Percentiles rank a stretch among this genome's conserved stretches.
These are phyloP conservation scores for Iguana delicatissima DNA, from an alignment of 2,797 vertebrate species.

Conservation along the genomic window DNA sequence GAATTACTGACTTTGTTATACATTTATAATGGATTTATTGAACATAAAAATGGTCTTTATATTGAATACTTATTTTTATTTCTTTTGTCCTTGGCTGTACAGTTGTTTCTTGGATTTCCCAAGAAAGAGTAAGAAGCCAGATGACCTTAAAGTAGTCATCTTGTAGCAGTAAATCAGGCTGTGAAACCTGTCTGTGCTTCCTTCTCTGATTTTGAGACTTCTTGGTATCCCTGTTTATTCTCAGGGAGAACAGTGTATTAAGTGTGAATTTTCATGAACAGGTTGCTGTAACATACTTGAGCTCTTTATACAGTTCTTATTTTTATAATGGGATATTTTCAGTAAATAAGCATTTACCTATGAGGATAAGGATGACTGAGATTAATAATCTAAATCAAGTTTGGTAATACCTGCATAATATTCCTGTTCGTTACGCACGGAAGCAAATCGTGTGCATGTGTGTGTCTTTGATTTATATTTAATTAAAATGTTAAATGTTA, in stretches of 20 bases:
- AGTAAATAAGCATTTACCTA: slow-evolving; percentile 71
- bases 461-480: slow-evolving; percentile 42
- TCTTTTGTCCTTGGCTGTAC: slow-evolving; percentile 50
- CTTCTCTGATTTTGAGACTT: slow-evolving; percentile 61
- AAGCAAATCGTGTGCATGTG: slow-evolving; percentile 49
- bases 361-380: slow-evolving; percentile 37
- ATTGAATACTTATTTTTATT: slow-evolving; percentile 62
- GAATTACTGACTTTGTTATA: slow-evolving; percentile 65
- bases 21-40: slow-evolving; percentile 76
- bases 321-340: slow-evolving; percentile 77
- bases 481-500: slow-evolving; percentile 52
- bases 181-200: slow-evolving; percentile 58
- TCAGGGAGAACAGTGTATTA: slow-evolving; percentile 71
- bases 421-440: slow-evolving; percentile 57
- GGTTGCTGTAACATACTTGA: slow-evolving; percentile 65
- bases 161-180: slow-evolving; percentile 73
- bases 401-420: slow-evolving; percentile 58
- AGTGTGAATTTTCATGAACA: slow-evolving; percentile 75
- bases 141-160: slow-evolving; percentile 65
- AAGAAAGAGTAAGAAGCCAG: slow-evolving; percentile 55
- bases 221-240: slow-evolving; percentile 64
- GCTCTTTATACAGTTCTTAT: slow-evolving; percentile 75
- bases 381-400: slow-evolving; percentile 42
- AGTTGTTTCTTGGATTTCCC: slow-evolving; percentile 58
- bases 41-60: slow-evolving; percentile 80